Base-by-base conservation (phyloP, 1,140 invertebrate genomes). In the Homarus americanus region DNA sequence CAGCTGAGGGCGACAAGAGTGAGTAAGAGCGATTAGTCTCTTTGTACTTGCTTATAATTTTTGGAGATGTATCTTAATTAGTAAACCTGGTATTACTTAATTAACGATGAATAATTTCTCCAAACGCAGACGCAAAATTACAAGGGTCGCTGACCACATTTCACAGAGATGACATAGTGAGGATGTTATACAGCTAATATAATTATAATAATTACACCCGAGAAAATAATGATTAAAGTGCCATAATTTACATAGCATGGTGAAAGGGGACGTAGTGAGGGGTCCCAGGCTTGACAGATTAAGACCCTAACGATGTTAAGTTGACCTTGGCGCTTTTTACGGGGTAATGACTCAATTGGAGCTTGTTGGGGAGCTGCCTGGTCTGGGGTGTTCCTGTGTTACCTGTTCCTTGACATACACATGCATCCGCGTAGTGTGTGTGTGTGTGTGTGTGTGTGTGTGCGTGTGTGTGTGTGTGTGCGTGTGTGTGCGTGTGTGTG, bases 31-130 rank as follows among this genome's bases (percentile, higher is more conserved):
- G n/a, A 63, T 34, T 82, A 63, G 32, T 58, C 49, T 63, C 49
- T 38, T 63, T 63, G 49, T 58, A 36, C 49, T 38, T 58, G 32
- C 79, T 38, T 24, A n/a, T 63, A 82, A 82, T 82, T 63, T 63
- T 38, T 63, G 79, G 63, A n/a, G 40, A 82, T 82, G 79, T 63
- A 82, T 82, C 79, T 82, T 82, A 82, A 82, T 82, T 82, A 80
- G 63, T 36, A 34, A 82, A 12, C 49, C 79, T 63, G 10, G 24
- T 36, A 82, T 82, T 82, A 82, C 79, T 82, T 82, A 82, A 82
- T 82, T 82, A 63, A 63, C 49, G 44, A 82, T 82, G 79, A 82
- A 63, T 82, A 82, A 82, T 36, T 63, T 38, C 7, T 17, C 38
- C 12, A 24, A 41, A 10, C 49, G 79, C 32, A 58, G 41, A 82